These are phyloP conservation scores for Origma solitaria DNA, from an alignment of 2,113 vertebrate species.

Conservation along the genomic window DNA sequence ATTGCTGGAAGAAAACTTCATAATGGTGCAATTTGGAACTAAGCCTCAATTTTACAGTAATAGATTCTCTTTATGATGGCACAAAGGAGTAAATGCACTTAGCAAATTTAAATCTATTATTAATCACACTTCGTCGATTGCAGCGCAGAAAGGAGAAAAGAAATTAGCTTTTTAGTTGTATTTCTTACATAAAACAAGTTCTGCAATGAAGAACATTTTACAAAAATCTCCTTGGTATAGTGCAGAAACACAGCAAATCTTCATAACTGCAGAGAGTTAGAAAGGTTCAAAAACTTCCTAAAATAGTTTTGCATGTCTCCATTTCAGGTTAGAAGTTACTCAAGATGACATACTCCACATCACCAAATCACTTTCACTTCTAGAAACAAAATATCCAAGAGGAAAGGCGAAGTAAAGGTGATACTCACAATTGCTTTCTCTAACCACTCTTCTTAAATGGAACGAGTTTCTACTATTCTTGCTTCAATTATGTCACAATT, in stretches of 20 bases:
- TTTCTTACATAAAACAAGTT: slow-evolving; percentile 75
- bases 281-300: slow-evolving; percentile 42
- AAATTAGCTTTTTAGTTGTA: slow-evolving; percentile 77
- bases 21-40: slow-evolving; percentile 87
- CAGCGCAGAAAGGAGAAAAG: slow-evolving; percentile 74
- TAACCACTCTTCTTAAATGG: neutral
- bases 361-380: slow-evolving; percentile 26
- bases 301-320: slow-evolving; percentile 35
- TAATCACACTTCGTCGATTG: slow-evolving; percentile 78
- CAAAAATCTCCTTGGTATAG: slow-evolving; percentile 63
- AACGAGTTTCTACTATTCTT: neutral
- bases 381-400: neutral
- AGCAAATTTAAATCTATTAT: slow-evolving; percentile 87
- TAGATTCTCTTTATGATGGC: slow-evolving; percentile 85
- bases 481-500: neutral
- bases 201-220: slow-evolving; percentile 66
- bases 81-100: slow-evolving; percentile 84
- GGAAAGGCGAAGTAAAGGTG: slow-evolving; percentile 7
- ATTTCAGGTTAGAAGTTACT: slow-evolving; percentile 42
- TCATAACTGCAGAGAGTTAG: slow-evolving; percentile 19
- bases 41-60: slow-evolving; percentile 86
- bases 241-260: slow-evolving; percentile 48
- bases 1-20: slow-evolving; percentile 86
- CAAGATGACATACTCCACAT: neutral
- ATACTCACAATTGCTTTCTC: neutral